A percentile compares a stretch with the other conserved stretches of the same genome.
Conservation (phyloP, 2,797 vertebrate species). For the Chrysocyon brachyurus region DNA sequence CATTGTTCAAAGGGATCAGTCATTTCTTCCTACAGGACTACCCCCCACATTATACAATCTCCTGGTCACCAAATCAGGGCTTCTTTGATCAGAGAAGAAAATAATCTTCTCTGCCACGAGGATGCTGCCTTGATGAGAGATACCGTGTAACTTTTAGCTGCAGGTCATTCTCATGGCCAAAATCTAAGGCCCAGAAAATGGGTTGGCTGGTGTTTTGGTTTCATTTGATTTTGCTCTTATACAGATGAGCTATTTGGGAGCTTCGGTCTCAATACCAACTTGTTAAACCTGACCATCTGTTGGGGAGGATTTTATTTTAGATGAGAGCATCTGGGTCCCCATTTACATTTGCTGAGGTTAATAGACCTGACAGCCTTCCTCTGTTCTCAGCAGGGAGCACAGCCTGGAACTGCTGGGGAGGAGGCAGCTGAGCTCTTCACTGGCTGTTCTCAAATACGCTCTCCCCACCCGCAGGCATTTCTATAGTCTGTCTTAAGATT, state of each 20-base stretch:
- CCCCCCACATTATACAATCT: background rate
- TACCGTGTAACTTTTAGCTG: background rate
- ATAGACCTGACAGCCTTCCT: constrained; percentile 86
- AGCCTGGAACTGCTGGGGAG: constrained; percentile 70
- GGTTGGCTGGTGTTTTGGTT: background rate
- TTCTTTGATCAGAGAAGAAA: background rate
- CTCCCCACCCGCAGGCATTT: constrained; percentile 46
- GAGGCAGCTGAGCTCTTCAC: constrained; percentile 67
- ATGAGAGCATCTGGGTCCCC: constrained; percentile 81
- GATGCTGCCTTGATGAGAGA: background rate
- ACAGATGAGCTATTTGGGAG: constrained; percentile 52
- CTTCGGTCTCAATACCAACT: constrained; percentile 17
- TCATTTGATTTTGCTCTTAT: constrained; percentile 19
- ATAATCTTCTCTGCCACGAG: background rate
- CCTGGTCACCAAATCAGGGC: background rate
- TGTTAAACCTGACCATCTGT: constrained; percentile 81
- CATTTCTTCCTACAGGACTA: background rate
- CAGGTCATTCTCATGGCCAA: background rate
- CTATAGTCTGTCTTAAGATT: constrained; percentile 18
- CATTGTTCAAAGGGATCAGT: background rate
- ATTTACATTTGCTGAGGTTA: constrained; percentile 87
- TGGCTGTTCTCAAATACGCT: constrained; percentile 54
- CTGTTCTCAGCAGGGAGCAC: constrained; percentile 84
- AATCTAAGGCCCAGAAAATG: background rate
- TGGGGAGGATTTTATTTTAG: constrained; percentile 83